phyloP scores from a whole-genome alignment of 1,140 invertebrate species.

The Tetramorium parvispinum region DNA sequence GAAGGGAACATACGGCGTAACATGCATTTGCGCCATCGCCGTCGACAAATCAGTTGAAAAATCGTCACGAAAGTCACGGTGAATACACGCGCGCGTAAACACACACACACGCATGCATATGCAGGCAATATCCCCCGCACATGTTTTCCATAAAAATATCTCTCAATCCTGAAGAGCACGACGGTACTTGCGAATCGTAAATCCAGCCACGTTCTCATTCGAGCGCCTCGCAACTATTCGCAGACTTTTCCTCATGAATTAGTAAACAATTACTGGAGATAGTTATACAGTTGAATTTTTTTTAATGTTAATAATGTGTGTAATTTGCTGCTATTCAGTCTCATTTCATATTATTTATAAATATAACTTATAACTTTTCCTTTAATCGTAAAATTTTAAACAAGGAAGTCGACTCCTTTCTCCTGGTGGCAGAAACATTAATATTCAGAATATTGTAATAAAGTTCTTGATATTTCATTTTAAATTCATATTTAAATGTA shows the following conservation, averaged over 20 bases:
- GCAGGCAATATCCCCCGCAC: slow-evolving; percentile 34
- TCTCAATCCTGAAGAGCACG: slow-evolving; percentile 28
- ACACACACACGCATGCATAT: neutral
- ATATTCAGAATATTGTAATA: neutral
- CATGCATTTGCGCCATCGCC: slow-evolving; percentile 34
- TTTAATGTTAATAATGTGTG: too few species aligned
- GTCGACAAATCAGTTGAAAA: slow-evolving; percentile 59
- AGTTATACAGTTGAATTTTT: neutral
- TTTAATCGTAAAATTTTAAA: too few species aligned
- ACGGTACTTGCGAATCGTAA: slow-evolving; percentile 28
- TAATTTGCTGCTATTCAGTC: too few species aligned
- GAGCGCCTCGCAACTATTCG: neutral
- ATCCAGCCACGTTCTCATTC: slow-evolving; percentile 15
- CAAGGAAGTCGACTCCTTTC: neutral
- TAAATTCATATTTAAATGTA: neutral
- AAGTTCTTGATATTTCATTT: neutral
- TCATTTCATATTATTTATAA: too few species aligned
- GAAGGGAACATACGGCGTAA: slow-evolving; percentile 25
- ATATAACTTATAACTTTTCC: too few species aligned
- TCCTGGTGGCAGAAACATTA: neutral
- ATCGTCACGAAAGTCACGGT: slow-evolving; percentile 48
- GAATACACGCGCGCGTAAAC: neutral
- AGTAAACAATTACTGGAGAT: neutral
- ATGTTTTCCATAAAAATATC: slow-evolving; percentile 47
- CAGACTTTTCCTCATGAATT: neutral